Base-by-base conservation (phyloP, 2,113 vertebrate genomes). In the Diadophis punctatus region DNA sequence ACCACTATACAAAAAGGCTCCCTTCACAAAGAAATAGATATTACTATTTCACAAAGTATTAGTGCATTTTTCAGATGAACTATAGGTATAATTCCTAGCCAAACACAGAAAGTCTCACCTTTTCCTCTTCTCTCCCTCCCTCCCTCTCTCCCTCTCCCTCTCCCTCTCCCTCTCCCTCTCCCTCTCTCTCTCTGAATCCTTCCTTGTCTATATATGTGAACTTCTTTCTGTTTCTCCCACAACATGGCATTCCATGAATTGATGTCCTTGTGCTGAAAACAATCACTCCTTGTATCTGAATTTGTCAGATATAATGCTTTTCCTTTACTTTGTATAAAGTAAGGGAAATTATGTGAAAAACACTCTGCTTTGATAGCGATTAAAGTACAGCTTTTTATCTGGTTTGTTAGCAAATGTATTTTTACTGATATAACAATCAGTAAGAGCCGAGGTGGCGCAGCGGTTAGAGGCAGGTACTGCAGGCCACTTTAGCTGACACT, bases 351-450 rank as follows among this genome's bases (percentile, higher is more conserved):
- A 94, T 95, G 88, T 58, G 18, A 94, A 92, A 93, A 93, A 97
- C 90, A 94, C 96, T 92, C 96, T 95, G 94, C 93, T 95, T 90
- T 55, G 58, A 94, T 3, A 1, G 96, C 95, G 90, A 92, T 91
- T 1, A 25, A 95, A 96, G 95, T 90, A 94, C 95, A 96, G 96
- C 89, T 96, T 96, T 97, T 55, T 96, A 94, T 97, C 96, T 96
- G 91, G 56, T 90, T 93, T 97, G 95, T 90, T 96, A 95, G 95
- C 95, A 97, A 96, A 95, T 95, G 94, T 89, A 91, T 94, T 96
- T 97, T 97, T 97, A 97, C 95, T 97, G 95, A 95, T 96, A 8
- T 95, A 97, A 97, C 96, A 96, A n/a, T n/a, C n/a, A n/a, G n/a
- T n/a, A n/a, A n/a, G n/a, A n/a, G n/a, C n/a, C n/a, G n/a, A n/a